Evolutionary conservation across 2,888 invertebrate genomes (phyloP), one percentile per base, ranked within the genome.

Genomic region (Xylota sylvarum): DNA sequence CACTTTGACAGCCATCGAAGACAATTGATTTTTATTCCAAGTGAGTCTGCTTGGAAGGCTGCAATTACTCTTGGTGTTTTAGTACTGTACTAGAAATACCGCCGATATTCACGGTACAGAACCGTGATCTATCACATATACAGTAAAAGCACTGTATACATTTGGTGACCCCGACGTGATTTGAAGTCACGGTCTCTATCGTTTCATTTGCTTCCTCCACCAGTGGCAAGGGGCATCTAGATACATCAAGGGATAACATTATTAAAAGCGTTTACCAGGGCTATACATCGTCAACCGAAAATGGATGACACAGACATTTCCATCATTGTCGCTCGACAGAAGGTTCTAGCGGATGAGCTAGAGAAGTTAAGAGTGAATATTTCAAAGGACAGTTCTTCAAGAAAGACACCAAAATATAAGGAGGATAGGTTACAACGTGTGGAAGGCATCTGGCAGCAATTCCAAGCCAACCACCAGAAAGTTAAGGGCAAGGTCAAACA

Each of bases 41-140:
- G 40, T 40, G 40, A 40, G 40, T 40, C 40, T 40, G 40, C 40
- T 40, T 40, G 40, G n/a, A n/a, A n/a, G n/a, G n/a, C n/a, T n/a
- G n/a, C n/a, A n/a, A n/a, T n/a, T n/a, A n/a, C n/a, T n/a, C n/a
- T n/a, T n/a, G n/a, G n/a, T n/a, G n/a, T n/a, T n/a, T n/a, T n/a
- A n/a, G n/a, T n/a, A n/a, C 4, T 37, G 37, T 37, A 37, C 12
- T 37, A 12, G 37, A 37, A 37, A 37, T 37, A 37, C 12, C 37
- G 37, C 12, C 12, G 37, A 37, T 12, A 37, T 10, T 37, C 37
- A 37, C 37, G 37, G 12, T 12, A 37, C 37, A 37, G 37, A 37
- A 37, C 10, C 35, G 35, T 35, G 35, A 6, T 9, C 35, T 35
- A 35, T 35, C 35, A 37, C 37, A 37, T 37, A 40, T 40, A 40